Base-by-base conservation (phyloP, 2,888 invertebrate species). In the Volucella inanis region DNA sequence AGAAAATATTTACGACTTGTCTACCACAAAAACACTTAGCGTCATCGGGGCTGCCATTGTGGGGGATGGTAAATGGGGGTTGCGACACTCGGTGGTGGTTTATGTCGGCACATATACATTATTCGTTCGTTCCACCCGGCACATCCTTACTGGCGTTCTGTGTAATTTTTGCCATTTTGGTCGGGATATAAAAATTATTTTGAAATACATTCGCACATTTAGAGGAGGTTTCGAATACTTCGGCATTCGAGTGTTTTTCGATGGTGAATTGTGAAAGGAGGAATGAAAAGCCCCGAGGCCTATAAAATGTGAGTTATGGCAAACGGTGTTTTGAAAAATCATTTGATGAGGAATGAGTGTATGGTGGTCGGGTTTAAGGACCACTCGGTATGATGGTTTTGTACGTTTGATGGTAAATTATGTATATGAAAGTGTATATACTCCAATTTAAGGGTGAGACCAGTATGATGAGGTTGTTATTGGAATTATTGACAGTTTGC, bases 1-100 rank as follows among this genome's bases (percentile, higher is more conserved):
- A 77, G 62, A 77, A 57, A 57, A 81, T 72, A 84, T 85, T 85
- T 85, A 85, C 81, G 85, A 81, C 71, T 76, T 80, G 80, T 85
- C 84, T 80, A 62, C 81, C 81, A 77, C 85, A 85, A 76, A 76
- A 85, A 81, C 81, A 81, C 76, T 85, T 85, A 81, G 75, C 65
- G 70, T 43, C 78, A 75, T 50, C 22, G 45, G 79, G 74, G 80
- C 49, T 75, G 79, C 22, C 22, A 57, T 50, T 39, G n/a, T n/a
- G 41, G 10, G 15, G 52, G 54, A 31, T 43, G 70, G n/a, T 39
- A 31, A 31, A 31, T 31, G 31, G 31, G 31, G 31, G 31, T 31
- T 31, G 31, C 6, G 31, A 31, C 31, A 22, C 3, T 22, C 22
- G 22, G 22, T 3, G 22, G 22, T 22, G 22, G 22, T 22, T 22